Evolutionary conservation across 2,797 vertebrate species (phyloP).

Genomic region (Hipposideros larvatus): DNA sequence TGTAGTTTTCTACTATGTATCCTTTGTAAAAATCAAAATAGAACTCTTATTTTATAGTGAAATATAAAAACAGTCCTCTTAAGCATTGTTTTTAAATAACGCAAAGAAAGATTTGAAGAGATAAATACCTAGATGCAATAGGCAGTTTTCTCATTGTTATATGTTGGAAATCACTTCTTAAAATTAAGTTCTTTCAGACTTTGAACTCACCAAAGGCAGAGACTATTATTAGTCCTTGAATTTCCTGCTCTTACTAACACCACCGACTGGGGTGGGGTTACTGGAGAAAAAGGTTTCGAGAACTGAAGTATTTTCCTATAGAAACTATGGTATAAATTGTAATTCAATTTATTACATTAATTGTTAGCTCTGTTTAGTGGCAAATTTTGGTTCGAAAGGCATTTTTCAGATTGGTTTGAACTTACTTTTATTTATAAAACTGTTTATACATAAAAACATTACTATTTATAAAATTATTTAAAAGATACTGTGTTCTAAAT

Average conservation of each 20-base stretch:
- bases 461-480: not conserved
- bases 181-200: constrained; percentile 15
- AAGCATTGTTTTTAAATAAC: not conserved
- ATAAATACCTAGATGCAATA: not conserved
- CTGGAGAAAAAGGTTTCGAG: not conserved
- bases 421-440: not conserved
- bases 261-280: not conserved
- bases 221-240: not conserved
- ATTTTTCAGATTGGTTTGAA: not conserved
- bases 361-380: not conserved
- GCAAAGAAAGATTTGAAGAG: not conserved
- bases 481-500: not conserved
- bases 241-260: not conserved
- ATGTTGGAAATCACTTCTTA: constrained; percentile 18
- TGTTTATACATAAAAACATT: not conserved
- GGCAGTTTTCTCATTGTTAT: not conserved
- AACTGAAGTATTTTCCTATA: not conserved
- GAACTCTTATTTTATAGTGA: not conserved
- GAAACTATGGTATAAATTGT: not conserved
- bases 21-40: constrained; percentile 32
- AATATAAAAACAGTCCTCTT: not conserved
- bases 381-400: constrained; percentile 10
- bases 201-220: not conserved
- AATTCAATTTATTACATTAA: too few relatives aligned
- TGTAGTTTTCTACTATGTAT: not conserved